Percentiles rank a stretch among this genome's conserved stretches.
These are phyloP conservation scores for Drosophila nigricruria DNA, from an alignment of 2,888 invertebrate genomes.

Conservation along the genomic window DNA sequence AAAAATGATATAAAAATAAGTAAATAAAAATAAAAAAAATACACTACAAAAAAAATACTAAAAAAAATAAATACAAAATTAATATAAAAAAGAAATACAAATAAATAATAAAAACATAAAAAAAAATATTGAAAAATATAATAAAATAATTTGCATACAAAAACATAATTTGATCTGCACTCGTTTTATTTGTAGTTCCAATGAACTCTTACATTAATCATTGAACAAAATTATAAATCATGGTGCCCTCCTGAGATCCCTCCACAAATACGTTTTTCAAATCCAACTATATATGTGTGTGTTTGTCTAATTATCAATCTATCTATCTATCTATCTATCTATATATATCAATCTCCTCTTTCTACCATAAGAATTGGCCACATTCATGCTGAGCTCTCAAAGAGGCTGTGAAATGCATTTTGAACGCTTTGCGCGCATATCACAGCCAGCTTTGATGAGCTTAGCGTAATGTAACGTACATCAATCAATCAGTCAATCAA, in stretches of 20 bases:
- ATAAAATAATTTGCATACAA: neutral
- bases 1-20: slow-evolving; percentile 2
- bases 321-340: slow-evolving; percentile 14
- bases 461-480: slow-evolving; percentile 85
- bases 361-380: slow-evolving; percentile 51
- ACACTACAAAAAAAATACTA: too few relatives aligned
- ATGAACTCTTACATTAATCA: slow-evolving; percentile 40
- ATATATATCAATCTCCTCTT: slow-evolving; percentile 18
- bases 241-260: slow-evolving; percentile 1
- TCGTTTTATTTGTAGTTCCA: slow-evolving; percentile 12
- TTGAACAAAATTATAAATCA: slow-evolving; percentile 41
- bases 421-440: slow-evolving; percentile 89
- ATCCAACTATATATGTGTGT: slow-evolving; percentile 5
- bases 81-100: slow-evolving; percentile 5
- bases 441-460: slow-evolving; percentile 99
- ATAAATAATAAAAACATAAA: neutral
- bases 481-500: slow-evolving; percentile 51
- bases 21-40: neutral
- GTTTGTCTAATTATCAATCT: slow-evolving; percentile 10
- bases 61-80: neutral
- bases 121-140: neutral
- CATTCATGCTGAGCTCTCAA: slow-evolving; percentile 88
- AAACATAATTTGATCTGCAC: slow-evolving; percentile 3
- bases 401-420: slow-evolving; percentile 93
- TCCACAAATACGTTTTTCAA: neutral